These are phyloP conservation scores for Neoniphon sammara DNA, from an alignment of 2,797 vertebrate genomes.

Conservation along the genomic window DNA sequence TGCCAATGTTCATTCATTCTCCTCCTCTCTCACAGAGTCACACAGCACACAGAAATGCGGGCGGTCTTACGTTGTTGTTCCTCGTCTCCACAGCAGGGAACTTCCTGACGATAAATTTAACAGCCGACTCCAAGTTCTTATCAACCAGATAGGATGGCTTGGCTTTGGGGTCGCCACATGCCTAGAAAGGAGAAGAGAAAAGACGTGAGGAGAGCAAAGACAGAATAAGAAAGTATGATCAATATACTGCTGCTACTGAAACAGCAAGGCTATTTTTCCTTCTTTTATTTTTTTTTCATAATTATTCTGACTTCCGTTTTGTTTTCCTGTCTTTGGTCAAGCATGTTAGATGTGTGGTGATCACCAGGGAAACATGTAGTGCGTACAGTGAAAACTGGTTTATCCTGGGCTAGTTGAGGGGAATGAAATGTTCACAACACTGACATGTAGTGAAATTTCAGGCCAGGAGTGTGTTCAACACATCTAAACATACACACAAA, in stretches of 20 bases:
- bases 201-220: slow-evolving; percentile 53
- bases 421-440: slow-evolving; percentile 43
- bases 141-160: slow-evolving; percentile 98
- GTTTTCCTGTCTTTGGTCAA: slow-evolving; percentile 20
- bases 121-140: slow-evolving; percentile 98
- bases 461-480: slow-evolving; percentile 29
- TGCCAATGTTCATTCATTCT: slow-evolving; percentile 11
- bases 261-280: slow-evolving; percentile 16
- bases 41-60: neutral
- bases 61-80: slow-evolving; percentile 95
- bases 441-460: slow-evolving; percentile 37
- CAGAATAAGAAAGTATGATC: slow-evolving; percentile 43
- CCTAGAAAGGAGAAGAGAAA: slow-evolving; percentile 85
- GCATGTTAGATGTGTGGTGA: slow-evolving; percentile 46
- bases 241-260: slow-evolving; percentile 45
- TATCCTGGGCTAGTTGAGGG: slow-evolving; percentile 36
- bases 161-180: slow-evolving; percentile 98
- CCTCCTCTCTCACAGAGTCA: neutral
- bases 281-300: neutral
- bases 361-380: slow-evolving; percentile 38
- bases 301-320: too few relatives aligned
- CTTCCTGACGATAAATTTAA: slow-evolving; percentile 99
- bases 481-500: slow-evolving; percentile 49
- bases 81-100: slow-evolving; percentile 98
- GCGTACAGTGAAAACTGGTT: slow-evolving; percentile 60